Conservation (phyloP, 2,113 vertebrate genomes). For the Taurulus bubalis region DNA sequence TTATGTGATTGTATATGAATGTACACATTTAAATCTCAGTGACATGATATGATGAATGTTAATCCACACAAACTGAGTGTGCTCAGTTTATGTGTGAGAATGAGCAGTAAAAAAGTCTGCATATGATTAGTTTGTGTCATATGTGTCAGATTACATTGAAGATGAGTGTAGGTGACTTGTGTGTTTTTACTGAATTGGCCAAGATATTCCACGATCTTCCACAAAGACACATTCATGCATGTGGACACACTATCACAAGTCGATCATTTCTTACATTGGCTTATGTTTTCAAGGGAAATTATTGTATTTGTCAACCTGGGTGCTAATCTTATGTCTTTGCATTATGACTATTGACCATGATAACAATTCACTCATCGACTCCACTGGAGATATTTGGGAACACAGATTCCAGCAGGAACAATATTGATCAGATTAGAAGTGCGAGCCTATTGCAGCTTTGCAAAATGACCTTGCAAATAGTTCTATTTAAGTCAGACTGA, state of each 20-base stretch:
- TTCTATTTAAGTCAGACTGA: background rate
- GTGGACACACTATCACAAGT: conserved; percentile 34
- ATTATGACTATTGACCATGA: conserved; percentile 34
- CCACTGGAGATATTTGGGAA: conserved; percentile 1
- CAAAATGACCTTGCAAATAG: background rate
- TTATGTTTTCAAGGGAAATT: conserved; percentile 6
- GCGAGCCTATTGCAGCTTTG: background rate
- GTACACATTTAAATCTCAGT: conserved; percentile 54
- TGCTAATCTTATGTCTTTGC: conserved; percentile 1
- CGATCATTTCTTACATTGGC: conserved; percentile 9
- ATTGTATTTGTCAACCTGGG: background rate
- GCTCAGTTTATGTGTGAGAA: conserved; percentile 66
- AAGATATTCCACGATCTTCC: conserved; percentile 34
- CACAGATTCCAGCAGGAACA: conserved; percentile 1
- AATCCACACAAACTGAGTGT: conserved; percentile 62
- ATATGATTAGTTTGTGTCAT: conserved; percentile 75
- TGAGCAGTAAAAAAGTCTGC: conserved; percentile 39
- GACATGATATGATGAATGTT: conserved; percentile 52
- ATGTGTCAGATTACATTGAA: conserved; percentile 54
- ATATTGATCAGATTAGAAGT: conserved; percentile 13
- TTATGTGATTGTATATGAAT: conserved; percentile 73
- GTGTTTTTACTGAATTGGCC: conserved; percentile 1
- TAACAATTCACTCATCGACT: conserved; percentile 12
- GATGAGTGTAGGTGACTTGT: conserved; percentile 26
- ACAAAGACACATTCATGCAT: conserved; percentile 53